Base-by-base conservation (phyloP, 2,888 invertebrate species). In the Schrankia costaestrigalis region DNA sequence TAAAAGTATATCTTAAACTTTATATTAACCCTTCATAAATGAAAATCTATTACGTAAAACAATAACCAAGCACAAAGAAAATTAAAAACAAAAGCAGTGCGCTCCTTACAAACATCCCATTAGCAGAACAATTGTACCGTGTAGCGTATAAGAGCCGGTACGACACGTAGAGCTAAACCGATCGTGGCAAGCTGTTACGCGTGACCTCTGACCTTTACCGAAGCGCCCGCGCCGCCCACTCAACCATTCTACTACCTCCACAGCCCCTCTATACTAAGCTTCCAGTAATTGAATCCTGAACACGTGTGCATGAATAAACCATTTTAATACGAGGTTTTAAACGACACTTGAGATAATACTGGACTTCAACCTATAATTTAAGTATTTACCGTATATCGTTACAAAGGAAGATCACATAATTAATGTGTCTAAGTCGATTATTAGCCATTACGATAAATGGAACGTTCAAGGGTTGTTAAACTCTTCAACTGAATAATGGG, bases 231-330 rank as follows among this genome's bases (percentile, higher is more conserved):
- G 40, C 36, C 44, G 35, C 50, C 46, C 53, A 41, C 41, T 30
- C 37, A 35, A 45, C 42, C 56, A 52, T 60, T 62, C 57, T 53
- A 56, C 54, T 54, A 38, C 57, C 50, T 40, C 50, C 55, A 46
- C 46, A 39, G 13, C 39, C 46, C 42, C 46, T 46, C 45, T 39
- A 38, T 34, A 29, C 53, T 54, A 38, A 53, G 59, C 59, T 68
- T 56, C 47, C 53, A 59, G 64, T 74, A 74, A 79, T 78, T 79
- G 67, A 78, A 77, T 73, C 58, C 51, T 52, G 55, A 62, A 55
- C 69, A 68, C 63, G 63, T 68, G 66, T 63, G 69, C 67, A 71
- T 74, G 72, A 71, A 78, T 75, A 73, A 73, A 64, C 66, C 61
- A 69, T 71, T 63, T 61, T 58, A 63, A 56, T 42, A 45, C 29